These are phyloP conservation scores for Cyprinus carpio DNA, from an alignment of 2,113 vertebrate genomes.

Conservation along the genomic window DNA sequence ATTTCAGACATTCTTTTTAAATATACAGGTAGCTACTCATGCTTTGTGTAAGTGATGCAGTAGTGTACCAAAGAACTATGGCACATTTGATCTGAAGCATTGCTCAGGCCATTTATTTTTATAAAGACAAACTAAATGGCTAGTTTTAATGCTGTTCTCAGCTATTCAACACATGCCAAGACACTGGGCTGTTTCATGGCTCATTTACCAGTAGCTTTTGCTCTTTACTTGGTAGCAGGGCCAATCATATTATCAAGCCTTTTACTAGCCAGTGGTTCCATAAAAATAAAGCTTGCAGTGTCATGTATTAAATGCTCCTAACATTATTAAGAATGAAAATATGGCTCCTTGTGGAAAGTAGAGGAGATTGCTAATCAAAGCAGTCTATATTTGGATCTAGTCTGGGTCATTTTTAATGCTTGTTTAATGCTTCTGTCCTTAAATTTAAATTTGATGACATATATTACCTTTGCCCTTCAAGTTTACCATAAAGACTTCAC, in stretches of 20 bases:
- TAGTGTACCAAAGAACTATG: not conserved
- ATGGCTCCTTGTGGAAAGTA: not conserved
- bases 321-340: not conserved
- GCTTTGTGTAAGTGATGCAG: not conserved
- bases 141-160: not conserved
- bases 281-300: constrained; percentile 6
- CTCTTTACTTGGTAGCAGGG: not conserved
- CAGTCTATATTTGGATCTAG: not conserved
- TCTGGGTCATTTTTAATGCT: constrained; percentile 29
- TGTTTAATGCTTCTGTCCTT: constrained; percentile 4
- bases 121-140: not conserved
- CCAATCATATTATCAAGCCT: constrained; percentile 33
- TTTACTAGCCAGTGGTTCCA: constrained; percentile 12
- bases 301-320: not conserved
- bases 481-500: constrained; percentile 49
- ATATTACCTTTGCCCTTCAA: constrained; percentile 19
- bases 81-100: not conserved
- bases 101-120: not conserved
- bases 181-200: constrained; percentile 16
- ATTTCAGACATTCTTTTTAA: not conserved
- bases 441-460: not conserved
- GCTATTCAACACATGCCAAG: constrained; percentile 4
- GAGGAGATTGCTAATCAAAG: not conserved
- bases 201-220: not conserved
- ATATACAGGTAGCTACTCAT: not conserved